Evolutionary conservation across 64 coral and sea anemone species (phyloP).

Genomic region (Cladopsammia gracilis): DNA sequence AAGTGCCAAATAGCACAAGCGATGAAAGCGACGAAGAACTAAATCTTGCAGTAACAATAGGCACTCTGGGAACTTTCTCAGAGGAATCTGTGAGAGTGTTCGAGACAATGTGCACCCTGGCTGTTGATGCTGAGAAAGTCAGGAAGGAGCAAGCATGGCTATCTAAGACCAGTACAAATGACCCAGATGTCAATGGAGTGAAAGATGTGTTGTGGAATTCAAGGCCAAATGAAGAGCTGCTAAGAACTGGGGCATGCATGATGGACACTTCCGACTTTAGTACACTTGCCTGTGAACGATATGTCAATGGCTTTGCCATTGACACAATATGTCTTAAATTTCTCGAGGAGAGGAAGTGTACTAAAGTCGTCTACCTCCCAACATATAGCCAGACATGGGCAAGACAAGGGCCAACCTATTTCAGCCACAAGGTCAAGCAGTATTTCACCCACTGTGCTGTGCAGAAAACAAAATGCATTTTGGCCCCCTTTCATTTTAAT

Average conservation of each 20-base stretch:
- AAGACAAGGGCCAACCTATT: not conserved
- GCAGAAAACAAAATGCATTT: not conserved
- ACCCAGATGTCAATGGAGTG: not conserved
- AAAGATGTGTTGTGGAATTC: conserved; percentile 10
- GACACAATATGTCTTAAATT: conserved; percentile 14
- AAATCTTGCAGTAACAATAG: not conserved
- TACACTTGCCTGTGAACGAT: conserved; percentile 8
- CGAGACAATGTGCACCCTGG: not conserved
- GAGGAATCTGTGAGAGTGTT: not conserved
- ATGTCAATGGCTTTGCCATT: conserved; percentile 33
- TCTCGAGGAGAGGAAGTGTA: not conserved
- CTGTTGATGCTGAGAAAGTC: not conserved
- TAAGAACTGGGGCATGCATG: not conserved
- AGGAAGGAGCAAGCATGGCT: not conserved
- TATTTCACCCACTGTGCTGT: conserved; percentile 4
- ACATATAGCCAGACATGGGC: conserved; percentile 19
- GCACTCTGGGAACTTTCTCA: not conserved
- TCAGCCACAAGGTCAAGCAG: not conserved
- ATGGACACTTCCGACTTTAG: conserved; percentile 16
- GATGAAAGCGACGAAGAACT: not conserved
- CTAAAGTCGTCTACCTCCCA: not conserved
- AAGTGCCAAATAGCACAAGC: not conserved
- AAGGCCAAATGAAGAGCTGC: not conserved
- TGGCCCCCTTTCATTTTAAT: not conserved
- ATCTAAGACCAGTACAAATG: not conserved